Percentiles rank a stretch among this genome's conserved stretches.
These are phyloP conservation scores for Spatulosminthurus flaviceps DNA, from an alignment of 2,888 invertebrate species.

Conservation along the genomic window DNA sequence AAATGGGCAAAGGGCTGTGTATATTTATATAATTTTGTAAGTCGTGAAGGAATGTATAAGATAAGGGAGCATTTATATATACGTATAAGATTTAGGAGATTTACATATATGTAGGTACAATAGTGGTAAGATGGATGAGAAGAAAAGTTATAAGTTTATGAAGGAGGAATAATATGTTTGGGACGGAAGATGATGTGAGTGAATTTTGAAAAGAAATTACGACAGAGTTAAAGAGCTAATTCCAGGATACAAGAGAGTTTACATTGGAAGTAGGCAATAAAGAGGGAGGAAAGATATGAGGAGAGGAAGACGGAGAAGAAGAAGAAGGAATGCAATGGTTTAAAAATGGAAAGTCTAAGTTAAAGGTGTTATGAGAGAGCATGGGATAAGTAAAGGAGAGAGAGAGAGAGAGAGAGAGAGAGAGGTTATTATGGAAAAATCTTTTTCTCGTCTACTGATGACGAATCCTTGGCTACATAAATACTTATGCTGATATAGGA, in stretches of 20 bases:
- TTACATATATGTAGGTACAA: too few species aligned
- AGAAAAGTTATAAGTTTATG: too few species aligned
- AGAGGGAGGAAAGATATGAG: conserved; percentile 2
- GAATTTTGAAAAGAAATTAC: background rate
- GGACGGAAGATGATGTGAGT: too few species aligned
- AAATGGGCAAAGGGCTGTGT: too few species aligned
- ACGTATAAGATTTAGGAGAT: too few species aligned
- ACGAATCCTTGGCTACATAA: conserved; percentile 49
- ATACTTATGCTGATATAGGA: conserved; percentile 50
- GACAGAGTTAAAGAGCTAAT: background rate
- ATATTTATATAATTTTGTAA: too few species aligned
- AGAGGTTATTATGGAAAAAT: conserved; percentile 48
- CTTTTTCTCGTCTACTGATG: conserved; percentile 49
- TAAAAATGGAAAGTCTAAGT: conserved; percentile 49
- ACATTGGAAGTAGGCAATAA: conserved; percentile 3
- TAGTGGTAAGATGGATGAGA: too few species aligned
- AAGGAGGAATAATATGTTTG: too few species aligned
- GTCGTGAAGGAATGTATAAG: too few species aligned
- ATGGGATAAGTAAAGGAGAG: background rate
- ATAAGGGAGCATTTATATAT: too few species aligned
- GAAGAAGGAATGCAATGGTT: conserved; percentile 43
- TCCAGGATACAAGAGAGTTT: background rate
- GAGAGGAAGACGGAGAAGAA: conserved; percentile 21
- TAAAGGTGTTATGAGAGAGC: conserved; percentile 43
- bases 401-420: conserved; percentile 30